A percentile compares a stretch with the other conserved stretches of the same genome.
phyloP scores from a whole-genome alignment of 2,113 vertebrate genomes.

The Xerus inauris region DNA sequence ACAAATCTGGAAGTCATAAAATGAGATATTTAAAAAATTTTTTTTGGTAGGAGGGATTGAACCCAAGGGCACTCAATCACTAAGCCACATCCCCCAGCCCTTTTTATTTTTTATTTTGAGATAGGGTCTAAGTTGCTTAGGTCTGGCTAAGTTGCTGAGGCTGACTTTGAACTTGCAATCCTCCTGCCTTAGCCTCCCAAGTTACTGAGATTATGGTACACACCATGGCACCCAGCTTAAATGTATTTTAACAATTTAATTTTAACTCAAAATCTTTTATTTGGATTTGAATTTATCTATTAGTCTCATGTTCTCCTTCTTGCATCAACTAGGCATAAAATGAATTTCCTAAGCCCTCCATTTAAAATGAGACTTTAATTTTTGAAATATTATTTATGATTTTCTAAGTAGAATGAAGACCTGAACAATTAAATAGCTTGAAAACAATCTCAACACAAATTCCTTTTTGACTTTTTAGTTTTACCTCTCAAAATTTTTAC shows the following conservation, averaged over 20 bases:
- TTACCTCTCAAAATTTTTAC: not conserved
- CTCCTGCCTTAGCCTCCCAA: too few relatives aligned
- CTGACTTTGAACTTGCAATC: too few relatives aligned
- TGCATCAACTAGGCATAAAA: not conserved
- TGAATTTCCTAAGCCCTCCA: not conserved
- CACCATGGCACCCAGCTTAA: not conserved
- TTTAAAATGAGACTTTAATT: not conserved
- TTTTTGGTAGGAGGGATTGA: too few relatives aligned
- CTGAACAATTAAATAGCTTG: not conserved
- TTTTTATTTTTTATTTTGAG: too few relatives aligned
- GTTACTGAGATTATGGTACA: too few relatives aligned
- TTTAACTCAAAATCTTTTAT: conserved; percentile 29
- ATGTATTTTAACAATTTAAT: not conserved
- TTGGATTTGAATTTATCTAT: not conserved
- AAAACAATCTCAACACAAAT: not conserved
- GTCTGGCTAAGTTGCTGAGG: too few relatives aligned
- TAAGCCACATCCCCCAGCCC: too few relatives aligned
- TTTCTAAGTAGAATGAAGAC: not conserved
- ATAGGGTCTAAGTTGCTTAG: too few relatives aligned
- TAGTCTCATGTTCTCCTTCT: not conserved
- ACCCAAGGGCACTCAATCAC: too few relatives aligned
- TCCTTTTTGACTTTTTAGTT: not conserved
- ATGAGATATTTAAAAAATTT: not conserved
- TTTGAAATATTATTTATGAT: not conserved
- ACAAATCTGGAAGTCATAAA: not conserved